Percentiles rank a stretch among this genome's conserved stretches.
phyloP scores from a whole-genome alignment of 2,888 invertebrate species.

The Xanthorhoe designata region DNA sequence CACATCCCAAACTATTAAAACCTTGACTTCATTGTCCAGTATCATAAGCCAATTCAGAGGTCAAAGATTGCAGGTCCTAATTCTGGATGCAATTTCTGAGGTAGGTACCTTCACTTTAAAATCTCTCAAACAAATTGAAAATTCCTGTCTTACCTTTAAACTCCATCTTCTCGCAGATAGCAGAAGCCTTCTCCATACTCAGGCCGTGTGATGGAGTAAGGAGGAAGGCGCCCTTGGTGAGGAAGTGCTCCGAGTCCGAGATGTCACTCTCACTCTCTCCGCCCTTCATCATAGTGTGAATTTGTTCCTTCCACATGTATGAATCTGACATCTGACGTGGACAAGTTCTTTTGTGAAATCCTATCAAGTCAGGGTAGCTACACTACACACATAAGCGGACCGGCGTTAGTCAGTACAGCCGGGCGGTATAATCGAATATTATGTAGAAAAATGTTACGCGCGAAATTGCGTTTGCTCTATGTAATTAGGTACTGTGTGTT shows the following conservation, averaged over 20 bases:
- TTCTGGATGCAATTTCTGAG: too few species aligned
- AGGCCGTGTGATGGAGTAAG: conserved; percentile 94
- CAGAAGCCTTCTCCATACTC: conserved; percentile 93
- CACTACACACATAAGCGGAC: too few species aligned
- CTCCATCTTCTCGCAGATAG: conserved; percentile 95
- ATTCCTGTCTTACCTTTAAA: conserved; percentile 84
- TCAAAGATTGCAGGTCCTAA: too few species aligned
- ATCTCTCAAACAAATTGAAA: background rate
- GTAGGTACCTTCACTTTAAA: too few species aligned
- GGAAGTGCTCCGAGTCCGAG: conserved; percentile 90
- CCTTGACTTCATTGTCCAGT: too few species aligned
- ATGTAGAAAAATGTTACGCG: too few species aligned
- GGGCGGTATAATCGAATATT: too few species aligned
- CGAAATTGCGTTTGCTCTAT: too few species aligned
- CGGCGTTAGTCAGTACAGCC: too few species aligned
- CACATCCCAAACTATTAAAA: too few species aligned
- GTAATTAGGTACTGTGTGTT: too few species aligned
- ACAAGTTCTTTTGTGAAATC: background rate
- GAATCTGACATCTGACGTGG: conserved; percentile 77
- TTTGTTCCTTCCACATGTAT: conserved; percentile 84
- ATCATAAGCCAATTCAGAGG: too few species aligned
- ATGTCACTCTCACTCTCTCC: conserved; percentile 93
- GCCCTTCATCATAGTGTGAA: conserved; percentile 87
- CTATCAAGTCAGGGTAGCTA: background rate
- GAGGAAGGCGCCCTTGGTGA: conserved; percentile 93